Evolutionary conservation across 2,797 vertebrate genomes (phyloP).

Genomic region (Phrynocephalus forsythii): DNA sequence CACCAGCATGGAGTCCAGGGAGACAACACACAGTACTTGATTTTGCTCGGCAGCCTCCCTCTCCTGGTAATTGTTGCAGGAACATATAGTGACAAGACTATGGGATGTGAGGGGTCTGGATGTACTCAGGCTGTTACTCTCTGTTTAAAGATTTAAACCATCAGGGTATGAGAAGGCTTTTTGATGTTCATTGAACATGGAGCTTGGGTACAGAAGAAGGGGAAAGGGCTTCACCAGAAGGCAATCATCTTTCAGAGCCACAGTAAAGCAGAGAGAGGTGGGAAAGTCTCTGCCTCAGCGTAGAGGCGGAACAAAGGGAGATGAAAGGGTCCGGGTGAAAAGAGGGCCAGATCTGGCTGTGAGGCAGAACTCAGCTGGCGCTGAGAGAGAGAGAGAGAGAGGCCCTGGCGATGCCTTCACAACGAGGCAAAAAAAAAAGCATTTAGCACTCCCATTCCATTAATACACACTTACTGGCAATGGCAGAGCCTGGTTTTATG

Average conservation of each 20-base stretch:
- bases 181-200: slow-evolving; percentile 98
- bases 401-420: slow-evolving; percentile 74
- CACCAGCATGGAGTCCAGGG: slow-evolving; percentile 86
- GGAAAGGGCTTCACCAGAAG: slow-evolving; percentile 90
- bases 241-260: slow-evolving; percentile 94
- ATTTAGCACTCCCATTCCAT: slow-evolving; percentile 81
- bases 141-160: slow-evolving; percentile 99
- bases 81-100: slow-evolving; percentile 93
- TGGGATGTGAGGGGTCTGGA: slow-evolving; percentile 93
- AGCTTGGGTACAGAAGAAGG: slow-evolving; percentile 89
- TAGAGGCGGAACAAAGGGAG: slow-evolving; percentile 91
- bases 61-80: slow-evolving; percentile 93
- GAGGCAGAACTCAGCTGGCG: slow-evolving; percentile 85
- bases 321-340: slow-evolving; percentile 94
- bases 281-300: slow-evolving; percentile 86
- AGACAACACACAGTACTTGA: slow-evolving; percentile 90
- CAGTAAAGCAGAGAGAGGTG: slow-evolving; percentile 85
- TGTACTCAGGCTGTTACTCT: slow-evolving; percentile 98
- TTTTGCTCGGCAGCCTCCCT: slow-evolving; percentile 81
- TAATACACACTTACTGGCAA: slow-evolving; percentile 77
- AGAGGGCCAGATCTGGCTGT: slow-evolving; percentile 89
- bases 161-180: slow-evolving; percentile 96
- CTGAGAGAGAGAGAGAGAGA: slow-evolving; percentile 58
- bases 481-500: slow-evolving; percentile 65
- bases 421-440: slow-evolving; percentile 74